phyloP scores from a whole-genome alignment of 2,113 vertebrate species.

The Isichthys henryi region DNA sequence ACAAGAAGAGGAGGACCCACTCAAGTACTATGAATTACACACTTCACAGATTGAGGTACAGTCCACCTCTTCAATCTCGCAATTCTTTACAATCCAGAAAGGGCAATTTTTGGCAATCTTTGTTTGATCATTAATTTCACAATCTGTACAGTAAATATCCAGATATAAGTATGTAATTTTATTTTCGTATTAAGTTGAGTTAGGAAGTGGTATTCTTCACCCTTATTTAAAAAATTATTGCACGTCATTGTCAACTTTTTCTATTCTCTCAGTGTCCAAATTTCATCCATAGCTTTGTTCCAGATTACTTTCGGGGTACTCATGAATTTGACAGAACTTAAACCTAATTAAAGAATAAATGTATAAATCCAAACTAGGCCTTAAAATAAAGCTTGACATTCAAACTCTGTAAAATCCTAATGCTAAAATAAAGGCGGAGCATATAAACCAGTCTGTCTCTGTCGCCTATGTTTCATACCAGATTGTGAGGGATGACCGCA shows the following conservation, averaged over 20 bases:
- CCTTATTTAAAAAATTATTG: not conserved
- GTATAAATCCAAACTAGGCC: not conserved
- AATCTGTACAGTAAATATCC: not conserved
- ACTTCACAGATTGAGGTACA: slow-evolving; percentile 88
- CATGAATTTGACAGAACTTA: not conserved
- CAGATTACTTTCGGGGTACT: not conserved
- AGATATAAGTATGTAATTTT: not conserved
- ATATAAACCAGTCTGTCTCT: not conserved
- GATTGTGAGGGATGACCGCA: slow-evolving; percentile 92
- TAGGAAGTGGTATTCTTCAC: not conserved
- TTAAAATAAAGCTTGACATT: not conserved
- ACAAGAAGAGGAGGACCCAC: slow-evolving; percentile 78
- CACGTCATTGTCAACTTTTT: not conserved
- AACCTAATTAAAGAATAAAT: not conserved
- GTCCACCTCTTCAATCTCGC: not conserved
- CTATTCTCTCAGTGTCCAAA: not conserved
- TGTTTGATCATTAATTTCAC: not conserved
- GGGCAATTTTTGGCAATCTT: not conserved
- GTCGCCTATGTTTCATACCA: slow-evolving; percentile 34
- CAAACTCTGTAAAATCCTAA: not conserved
- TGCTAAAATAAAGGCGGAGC: not conserved
- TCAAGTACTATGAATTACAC: slow-evolving; percentile 79
- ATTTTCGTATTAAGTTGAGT: not conserved
- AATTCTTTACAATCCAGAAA: not conserved
- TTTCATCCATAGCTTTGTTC: not conserved